Base-by-base conservation (phyloP, 2,888 invertebrate genomes). In the Colostygia pectinataria region DNA sequence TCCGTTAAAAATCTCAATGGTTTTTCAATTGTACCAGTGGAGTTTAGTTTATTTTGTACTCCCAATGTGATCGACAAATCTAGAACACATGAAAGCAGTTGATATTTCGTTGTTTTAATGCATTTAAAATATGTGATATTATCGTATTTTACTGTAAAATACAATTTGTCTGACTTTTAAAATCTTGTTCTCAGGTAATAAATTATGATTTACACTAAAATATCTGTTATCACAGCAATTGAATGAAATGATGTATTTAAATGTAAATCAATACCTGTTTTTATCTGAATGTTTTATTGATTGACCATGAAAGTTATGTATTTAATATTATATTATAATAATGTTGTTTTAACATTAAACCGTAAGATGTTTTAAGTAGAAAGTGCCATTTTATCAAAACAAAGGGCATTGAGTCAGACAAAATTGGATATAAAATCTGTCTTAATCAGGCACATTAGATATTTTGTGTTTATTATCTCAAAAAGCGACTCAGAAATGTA, bases 91-190 rank as follows among this genome's bases (percentile, higher is more conserved):
- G 72, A 80, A 78, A 82, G 80, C 76, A 71, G 74, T 81, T 77
- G 72, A 77, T 71, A 75, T 80, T 84, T 85, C 74, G 71, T 80
- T 80, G 51, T 52, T 64, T 77, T 69, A 79, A 83, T 90, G 89
- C 89, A 89, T 90, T 90, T 90, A 90, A 89, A 83, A 81, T 88
- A 87, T 90, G 89, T 90, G 89, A 90, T 90, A 90, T 87, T 89
- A 87, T 88, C 80, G 79, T 87, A 86, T 83, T 20, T 20, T 20
- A 2, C 20, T 83, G 80, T 81, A 77, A 74, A 82, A 83, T 79
- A 83, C 77, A 82, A 86, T 89, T 89, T 90, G 89, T 90, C 89
- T 90, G 89, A 89, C 89, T 85, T 87, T 29, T 39, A 75, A 80
- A 77, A 80, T 83, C 82, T 76, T 80, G 69, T 79, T 81, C 79